Conservation (phyloP, 2,888 invertebrate species). For the Drosophila histrio region DNA sequence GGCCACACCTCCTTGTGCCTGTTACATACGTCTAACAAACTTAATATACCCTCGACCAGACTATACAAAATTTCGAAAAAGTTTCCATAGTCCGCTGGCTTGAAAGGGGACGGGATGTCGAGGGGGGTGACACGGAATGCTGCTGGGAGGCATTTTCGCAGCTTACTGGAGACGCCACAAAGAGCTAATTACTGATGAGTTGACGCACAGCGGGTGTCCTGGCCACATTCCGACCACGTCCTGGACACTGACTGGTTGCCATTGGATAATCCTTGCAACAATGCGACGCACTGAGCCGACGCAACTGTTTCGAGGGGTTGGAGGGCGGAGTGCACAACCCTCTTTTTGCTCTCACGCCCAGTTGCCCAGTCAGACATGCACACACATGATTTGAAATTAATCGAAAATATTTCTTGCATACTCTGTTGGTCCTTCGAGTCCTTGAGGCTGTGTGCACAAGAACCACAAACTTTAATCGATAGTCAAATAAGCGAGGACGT, state of each 20-base stretch:
- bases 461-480: constrained; percentile 77
- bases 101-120: background rate
- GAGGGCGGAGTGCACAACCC: background rate
- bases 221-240: constrained; percentile 32
- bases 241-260: constrained; percentile 54
- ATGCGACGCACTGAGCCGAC: constrained; percentile 41
- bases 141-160: constrained; percentile 25
- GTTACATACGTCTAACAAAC: no score
- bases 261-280: constrained; percentile 69
- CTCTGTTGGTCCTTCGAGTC: constrained; percentile 16
- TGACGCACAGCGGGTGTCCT: constrained; percentile 33
- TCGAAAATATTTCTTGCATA: constrained; percentile 66
- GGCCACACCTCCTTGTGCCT: no score
- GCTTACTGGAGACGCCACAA: constrained; percentile 23
- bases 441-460: constrained; percentile 73
- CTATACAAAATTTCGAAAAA: no score
- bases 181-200: constrained; percentile 48
- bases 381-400: constrained; percentile 74
- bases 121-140: background rate
- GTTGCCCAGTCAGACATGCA: constrained; percentile 49
- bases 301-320: constrained; percentile 1
- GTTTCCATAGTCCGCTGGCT: no score
- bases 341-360: background rate
- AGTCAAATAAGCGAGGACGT: constrained; percentile 66
- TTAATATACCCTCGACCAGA: no score